phyloP scores from a whole-genome alignment of 2,113 vertebrate genomes.

The Gulo gulo region DNA sequence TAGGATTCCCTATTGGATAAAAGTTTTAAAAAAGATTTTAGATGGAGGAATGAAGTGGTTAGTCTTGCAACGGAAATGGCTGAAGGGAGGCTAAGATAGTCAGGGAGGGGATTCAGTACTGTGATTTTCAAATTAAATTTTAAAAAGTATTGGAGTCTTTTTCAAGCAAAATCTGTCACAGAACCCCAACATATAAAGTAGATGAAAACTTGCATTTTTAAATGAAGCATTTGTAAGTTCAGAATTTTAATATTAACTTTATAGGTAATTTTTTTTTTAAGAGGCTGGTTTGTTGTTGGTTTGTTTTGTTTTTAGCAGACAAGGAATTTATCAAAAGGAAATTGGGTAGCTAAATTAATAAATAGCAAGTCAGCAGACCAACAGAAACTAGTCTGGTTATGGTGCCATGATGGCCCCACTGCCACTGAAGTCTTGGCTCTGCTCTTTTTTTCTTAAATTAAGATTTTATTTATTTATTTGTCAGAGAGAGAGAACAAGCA shows the following conservation, averaged over 20 bases:
- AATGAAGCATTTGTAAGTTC: slow-evolving; percentile 19
- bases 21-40: neutral
- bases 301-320: slow-evolving; percentile 28
- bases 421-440: neutral
- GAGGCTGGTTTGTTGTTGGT: neutral
- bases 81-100: neutral
- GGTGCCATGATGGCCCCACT: neutral
- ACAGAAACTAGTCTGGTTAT: neutral
- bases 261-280: neutral
- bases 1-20: neutral
- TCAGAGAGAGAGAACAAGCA: no score
- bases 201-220: neutral
- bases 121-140: slow-evolving; percentile 18
- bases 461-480: no score
- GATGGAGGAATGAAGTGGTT: neutral
- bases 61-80: neutral
- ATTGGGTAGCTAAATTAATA: neutral
- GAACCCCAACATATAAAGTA: neutral
- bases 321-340: neutral
- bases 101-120: neutral
- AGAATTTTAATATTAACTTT: neutral
- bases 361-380: neutral
- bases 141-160: neutral
- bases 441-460: neutral
- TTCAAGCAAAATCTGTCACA: slow-evolving; percentile 13